phyloP scores from a whole-genome alignment of 2,113 vertebrate species.

The Recurvirostra avosetta region DNA sequence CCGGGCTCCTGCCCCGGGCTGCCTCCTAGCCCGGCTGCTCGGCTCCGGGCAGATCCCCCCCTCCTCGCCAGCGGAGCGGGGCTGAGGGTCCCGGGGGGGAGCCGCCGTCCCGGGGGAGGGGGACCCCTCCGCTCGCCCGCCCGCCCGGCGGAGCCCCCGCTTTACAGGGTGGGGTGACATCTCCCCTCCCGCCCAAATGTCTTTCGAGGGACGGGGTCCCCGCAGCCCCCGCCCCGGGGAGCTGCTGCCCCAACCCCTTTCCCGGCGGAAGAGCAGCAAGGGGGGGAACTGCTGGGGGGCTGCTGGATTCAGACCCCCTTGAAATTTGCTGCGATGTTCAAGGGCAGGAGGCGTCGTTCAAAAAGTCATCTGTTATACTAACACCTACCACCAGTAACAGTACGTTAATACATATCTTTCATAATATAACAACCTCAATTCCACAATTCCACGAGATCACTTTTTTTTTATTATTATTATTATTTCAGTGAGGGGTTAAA shows the following conservation, averaged over 20 bases:
- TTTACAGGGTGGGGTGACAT: background rate
- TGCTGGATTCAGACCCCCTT: background rate
- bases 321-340: background rate
- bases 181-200: background rate
- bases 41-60: background rate
- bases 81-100: background rate
- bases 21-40: background rate
- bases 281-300: too few relatives aligned
- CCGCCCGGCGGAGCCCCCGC: background rate
- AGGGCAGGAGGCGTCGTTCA: background rate
- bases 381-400: background rate
- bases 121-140: accelerated
- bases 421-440: background rate
- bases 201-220: accelerated
- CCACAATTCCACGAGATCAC: background rate
- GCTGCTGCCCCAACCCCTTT: accelerated
- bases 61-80: background rate
- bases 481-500: background rate
- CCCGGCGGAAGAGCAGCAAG: background rate
- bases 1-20: background rate
- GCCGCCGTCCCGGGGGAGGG: background rate
- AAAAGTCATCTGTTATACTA: background rate
- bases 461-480: background rate
- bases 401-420: background rate
- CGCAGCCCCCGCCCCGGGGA: background rate